A percentile compares a stretch with the other conserved stretches of the same genome.
These are phyloP conservation scores for Lycocerus yunnanus DNA, from an alignment of 2,888 invertebrate species.

Conservation along the genomic window DNA sequence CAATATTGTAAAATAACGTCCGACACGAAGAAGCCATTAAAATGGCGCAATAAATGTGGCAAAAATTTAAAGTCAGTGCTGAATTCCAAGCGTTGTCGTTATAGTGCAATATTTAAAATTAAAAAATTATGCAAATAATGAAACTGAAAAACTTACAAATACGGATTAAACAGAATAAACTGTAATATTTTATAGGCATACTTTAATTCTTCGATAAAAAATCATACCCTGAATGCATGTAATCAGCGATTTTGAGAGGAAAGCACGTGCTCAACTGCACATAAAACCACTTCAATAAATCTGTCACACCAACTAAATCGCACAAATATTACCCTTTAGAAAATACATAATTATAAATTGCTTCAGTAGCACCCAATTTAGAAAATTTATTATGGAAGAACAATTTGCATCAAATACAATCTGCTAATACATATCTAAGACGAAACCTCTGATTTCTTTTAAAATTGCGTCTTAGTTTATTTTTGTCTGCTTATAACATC, in stretches of 20 bases:
- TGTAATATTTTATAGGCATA: neutral
- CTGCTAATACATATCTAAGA: neutral
- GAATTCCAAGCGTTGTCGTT: neutral
- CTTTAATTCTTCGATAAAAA: conserved; percentile 6
- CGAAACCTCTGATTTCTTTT: neutral
- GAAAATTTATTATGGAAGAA: neutral
- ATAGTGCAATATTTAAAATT: neutral
- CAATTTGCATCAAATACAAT: neutral
- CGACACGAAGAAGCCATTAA: conserved; percentile 27
- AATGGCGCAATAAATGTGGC: conserved; percentile 13
- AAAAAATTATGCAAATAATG: neutral
- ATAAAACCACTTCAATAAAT: conserved; percentile 13
- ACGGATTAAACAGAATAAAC: neutral
- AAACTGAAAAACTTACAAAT: neutral
- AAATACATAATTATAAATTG: neutral
- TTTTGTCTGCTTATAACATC: conserved; percentile 10
- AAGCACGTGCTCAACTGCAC: conserved; percentile 15
- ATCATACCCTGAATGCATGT: conserved; percentile 14
- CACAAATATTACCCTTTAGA: conserved; percentile 2
- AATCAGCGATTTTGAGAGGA: conserved; percentile 16
- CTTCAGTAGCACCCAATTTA: neutral
- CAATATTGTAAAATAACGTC: conserved; percentile 32
- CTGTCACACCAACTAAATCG: conserved; percentile 5
- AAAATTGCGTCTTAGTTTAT: conserved; percentile 6
- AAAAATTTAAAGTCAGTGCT: neutral